Percentiles rank a stretch among this genome's conserved stretches.
phyloP scores from a whole-genome alignment of 1,140 invertebrate species.

The Macrostomum lignano region DNA sequence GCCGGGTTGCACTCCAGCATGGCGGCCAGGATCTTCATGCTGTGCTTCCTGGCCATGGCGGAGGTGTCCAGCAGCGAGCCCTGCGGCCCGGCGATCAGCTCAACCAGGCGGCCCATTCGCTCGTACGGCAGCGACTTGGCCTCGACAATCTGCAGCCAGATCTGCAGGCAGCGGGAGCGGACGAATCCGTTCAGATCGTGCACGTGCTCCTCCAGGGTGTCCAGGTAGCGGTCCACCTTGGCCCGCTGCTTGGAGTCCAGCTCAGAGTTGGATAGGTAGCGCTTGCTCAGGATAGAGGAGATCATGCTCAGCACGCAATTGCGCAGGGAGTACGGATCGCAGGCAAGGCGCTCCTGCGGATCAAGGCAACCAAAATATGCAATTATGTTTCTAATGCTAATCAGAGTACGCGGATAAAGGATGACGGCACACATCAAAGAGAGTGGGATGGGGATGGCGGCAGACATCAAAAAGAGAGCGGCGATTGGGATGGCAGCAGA shows the following conservation, averaged over 20 bases:
- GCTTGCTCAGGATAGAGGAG: slow-evolving; percentile 39
- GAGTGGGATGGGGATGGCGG: neutral
- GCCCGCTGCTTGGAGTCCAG: slow-evolving; percentile 33
- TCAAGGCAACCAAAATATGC: no score
- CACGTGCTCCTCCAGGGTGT: slow-evolving; percentile 41
- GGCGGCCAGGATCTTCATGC: slow-evolving; percentile 45
- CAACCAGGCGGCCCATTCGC: no score
- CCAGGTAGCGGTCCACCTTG: slow-evolving; percentile 12
- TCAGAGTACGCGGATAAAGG: no score
- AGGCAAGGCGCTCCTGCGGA: neutral
- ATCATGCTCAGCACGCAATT: slow-evolving; percentile 49
- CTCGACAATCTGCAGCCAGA: slow-evolving; percentile 41
- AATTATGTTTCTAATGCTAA: no score
- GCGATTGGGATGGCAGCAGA: neutral
- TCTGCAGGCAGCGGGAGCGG: slow-evolving; percentile 41
- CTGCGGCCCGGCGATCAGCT: slow-evolving; percentile 7
- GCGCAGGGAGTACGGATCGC: slow-evolving; percentile 43
- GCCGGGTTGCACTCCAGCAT: no score
- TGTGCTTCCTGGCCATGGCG: slow-evolving; percentile 35
- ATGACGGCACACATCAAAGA: no score
- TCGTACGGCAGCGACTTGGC: no score
- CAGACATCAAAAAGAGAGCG: neutral
- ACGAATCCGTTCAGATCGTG: slow-evolving; percentile 52
- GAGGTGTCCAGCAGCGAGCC: slow-evolving; percentile 5
- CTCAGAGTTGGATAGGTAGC: slow-evolving; percentile 37